These are phyloP conservation scores for Quadroppia sp. DNA, from an alignment of 2,888 invertebrate species.

Conservation along the genomic window DNA sequence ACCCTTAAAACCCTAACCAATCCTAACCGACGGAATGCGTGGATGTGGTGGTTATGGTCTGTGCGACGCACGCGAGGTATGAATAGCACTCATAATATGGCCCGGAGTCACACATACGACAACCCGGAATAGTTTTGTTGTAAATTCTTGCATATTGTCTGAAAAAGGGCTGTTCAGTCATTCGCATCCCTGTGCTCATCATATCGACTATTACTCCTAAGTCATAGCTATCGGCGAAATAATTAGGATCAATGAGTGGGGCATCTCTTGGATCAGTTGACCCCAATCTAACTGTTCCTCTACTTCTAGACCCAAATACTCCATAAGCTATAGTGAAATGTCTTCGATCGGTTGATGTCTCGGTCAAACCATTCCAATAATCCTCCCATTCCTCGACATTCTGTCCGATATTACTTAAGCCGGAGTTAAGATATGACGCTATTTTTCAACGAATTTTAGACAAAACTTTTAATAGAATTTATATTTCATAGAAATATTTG, in stretches of 20 bases:
- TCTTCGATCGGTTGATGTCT: conserved; percentile 22
- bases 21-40: conserved; percentile 29
- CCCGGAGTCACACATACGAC: conserved; percentile 7
- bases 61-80: conserved; percentile 37
- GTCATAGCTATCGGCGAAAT: conserved; percentile 28
- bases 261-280: too few relatives aligned
- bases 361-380: conserved; percentile 10
- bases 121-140: too few relatives aligned
- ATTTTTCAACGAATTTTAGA: too few relatives aligned
- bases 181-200: conserved; percentile 32
- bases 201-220: conserved; percentile 35
- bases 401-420: neutral
- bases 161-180: conserved; percentile 15
- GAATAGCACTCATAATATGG: conserved; percentile 40
- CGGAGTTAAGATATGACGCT: neutral
- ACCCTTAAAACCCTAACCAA: too few relatives aligned
- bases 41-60: conserved; percentile 36
- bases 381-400: conserved; percentile 27
- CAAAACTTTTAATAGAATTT: neutral
- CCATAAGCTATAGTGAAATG: conserved; percentile 38
- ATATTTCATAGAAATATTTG: neutral
- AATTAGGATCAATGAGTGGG: too few relatives aligned
- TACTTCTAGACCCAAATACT: conserved; percentile 23
- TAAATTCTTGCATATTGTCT: too few relatives aligned
- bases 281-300: too few relatives aligned